Base-by-base conservation (phyloP, 1,140 invertebrate species). In the Eurosta solidaginis region DNA sequence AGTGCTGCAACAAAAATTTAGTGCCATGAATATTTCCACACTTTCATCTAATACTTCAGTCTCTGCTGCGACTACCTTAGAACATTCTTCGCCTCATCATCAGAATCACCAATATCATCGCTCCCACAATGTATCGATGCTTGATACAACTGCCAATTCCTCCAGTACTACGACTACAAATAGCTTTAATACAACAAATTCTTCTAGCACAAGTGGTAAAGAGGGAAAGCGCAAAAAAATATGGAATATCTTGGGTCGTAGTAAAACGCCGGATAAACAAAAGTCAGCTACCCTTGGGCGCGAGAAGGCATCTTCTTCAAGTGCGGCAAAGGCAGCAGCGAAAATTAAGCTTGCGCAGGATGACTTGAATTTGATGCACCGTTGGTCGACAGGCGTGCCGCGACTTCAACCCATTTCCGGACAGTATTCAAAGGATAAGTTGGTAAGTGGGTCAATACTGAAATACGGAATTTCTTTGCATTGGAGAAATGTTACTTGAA, bases 381-480 rank as follows among this genome's bases (percentile, higher is more conserved):
- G 92, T 3, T 93, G 92, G 92, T 92, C 92, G 1, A 92, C 92
- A 0, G 92, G 91, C 1, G 86, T 92, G 29, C 90, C 91, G 40
- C 91, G 92, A 77, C 89, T 91, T n/a, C 91, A 92, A 81, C 92
- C 92, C 1, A 87, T 93, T 74, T 92, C 92, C 9, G 91, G 92
- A 1, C 91, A 91, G 77, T 93, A 93, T 82, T 93, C 92, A 82
- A 94, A 93, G 89, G 93, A 94, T 88, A 92, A 92, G 78, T 90
- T 94, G 92, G 93, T 93, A 85, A 89, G 88, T 49, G 22, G 25
- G 14, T 20, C 54, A 20, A 52, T 17, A 78, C 12, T 17, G 0
- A 7, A 27, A 40, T 7, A 29, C 14, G 54, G 1, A 17, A 47
- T 47, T 9, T 47, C 7, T 47, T 9, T 47, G 17, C n/a, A n/a